Evolutionary conservation across 2,113 vertebrate genomes (phyloP).

Genomic region (Strix uralensis): DNA sequence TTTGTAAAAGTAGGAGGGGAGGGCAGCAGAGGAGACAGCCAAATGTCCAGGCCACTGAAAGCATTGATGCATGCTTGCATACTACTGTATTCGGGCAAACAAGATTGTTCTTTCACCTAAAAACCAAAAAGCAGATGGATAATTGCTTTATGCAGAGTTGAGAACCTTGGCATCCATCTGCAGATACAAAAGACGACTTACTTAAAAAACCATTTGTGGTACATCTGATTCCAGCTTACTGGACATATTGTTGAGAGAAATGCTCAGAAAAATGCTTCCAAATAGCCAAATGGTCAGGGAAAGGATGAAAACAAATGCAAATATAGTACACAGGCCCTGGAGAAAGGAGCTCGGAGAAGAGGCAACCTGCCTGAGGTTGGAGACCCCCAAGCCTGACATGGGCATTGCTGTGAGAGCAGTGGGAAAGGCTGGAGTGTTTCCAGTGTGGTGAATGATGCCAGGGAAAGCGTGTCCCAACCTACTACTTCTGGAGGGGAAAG

Average conservation of each 20-base stretch:
- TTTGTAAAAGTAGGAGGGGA: neutral
- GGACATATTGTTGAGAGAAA: neutral
- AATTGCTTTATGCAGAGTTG: neutral
- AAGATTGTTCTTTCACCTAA: neutral
- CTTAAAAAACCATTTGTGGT: neutral
- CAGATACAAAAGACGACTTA: neutral
- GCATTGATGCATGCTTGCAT: neutral
- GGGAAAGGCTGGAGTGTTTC: neutral
- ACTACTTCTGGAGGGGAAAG: neutral
- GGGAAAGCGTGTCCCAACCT: neutral
- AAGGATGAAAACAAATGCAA: neutral
- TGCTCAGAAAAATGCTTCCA: neutral
- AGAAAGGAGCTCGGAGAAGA: neutral
- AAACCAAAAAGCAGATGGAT: neutral
- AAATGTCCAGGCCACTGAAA: neutral
- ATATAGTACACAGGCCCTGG: neutral
- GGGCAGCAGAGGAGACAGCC: neutral
- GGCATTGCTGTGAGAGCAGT: neutral
- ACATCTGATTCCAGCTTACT: neutral
- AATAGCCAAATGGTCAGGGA: neutral
- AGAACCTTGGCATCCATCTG: neutral
- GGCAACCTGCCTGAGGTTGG: neutral
- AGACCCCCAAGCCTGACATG: neutral
- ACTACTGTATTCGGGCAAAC: neutral
- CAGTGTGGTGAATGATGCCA: neutral